phyloP scores from a whole-genome alignment of 1,140 invertebrate genomes.

The Cydia pomonella region DNA sequence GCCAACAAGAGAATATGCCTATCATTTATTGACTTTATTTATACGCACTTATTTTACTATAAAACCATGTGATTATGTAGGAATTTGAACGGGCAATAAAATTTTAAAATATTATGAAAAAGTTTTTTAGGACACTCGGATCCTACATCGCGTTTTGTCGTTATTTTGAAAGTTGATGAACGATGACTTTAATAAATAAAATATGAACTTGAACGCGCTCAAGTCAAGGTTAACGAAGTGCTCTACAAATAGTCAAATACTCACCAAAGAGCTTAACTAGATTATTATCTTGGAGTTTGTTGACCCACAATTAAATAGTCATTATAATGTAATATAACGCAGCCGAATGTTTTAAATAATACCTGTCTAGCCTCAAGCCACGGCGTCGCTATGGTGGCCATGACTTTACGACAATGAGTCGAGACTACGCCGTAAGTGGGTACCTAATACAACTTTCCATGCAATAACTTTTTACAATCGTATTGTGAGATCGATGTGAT shows the following conservation, averaged over 20 bases:
- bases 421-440: not conserved
- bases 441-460: not conserved
- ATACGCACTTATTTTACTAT: not conserved
- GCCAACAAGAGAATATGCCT: slow-evolving; percentile 14
- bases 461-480: slow-evolving; percentile 10
- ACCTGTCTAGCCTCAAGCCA: slow-evolving; percentile 39
- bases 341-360: slow-evolving; percentile 44
- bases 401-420: slow-evolving; percentile 3
- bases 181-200: not conserved
- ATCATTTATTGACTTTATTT: slow-evolving; percentile 12
- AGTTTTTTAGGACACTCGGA: not conserved
- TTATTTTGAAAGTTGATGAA: slow-evolving; percentile 15
- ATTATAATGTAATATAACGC: slow-evolving; percentile 50
- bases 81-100: not conserved
- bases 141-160: not conserved
- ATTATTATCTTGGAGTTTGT: slow-evolving; percentile 50
- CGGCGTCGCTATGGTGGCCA: slow-evolving; percentile 10
- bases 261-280: slow-evolving; percentile 37
- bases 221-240: slow-evolving; percentile 40
- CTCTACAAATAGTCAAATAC: slow-evolving; percentile 35
- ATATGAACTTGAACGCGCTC: slow-evolving; percentile 35
- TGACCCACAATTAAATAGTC: slow-evolving; percentile 63
- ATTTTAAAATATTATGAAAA: not conserved
- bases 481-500: slow-evolving; percentile 6
- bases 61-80: not conserved